Evolutionary conservation across 2,888 invertebrate genomes (phyloP).

Genomic region (Chloromyia formosa): DNA sequence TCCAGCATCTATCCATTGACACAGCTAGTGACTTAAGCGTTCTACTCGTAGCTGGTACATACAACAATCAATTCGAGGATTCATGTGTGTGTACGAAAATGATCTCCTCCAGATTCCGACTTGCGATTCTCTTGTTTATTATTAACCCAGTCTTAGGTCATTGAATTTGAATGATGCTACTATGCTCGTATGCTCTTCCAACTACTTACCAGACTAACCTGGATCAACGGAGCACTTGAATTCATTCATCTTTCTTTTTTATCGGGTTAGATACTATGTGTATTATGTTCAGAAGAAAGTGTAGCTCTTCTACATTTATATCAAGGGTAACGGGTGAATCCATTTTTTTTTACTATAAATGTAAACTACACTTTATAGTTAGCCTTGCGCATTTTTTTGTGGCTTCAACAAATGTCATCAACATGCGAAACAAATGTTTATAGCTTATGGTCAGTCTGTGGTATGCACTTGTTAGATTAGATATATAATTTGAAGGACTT

Average conservation of each 20-base stretch:
- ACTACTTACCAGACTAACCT: not conserved
- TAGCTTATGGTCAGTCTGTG: too few relatives aligned
- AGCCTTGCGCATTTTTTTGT: too few relatives aligned
- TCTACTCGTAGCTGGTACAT: not conserved
- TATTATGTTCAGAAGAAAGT: not conserved
- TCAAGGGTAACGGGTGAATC: not conserved
- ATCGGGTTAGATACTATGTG: not conserved
- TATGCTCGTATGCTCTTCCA: not conserved
- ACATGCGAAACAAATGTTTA: too few relatives aligned
- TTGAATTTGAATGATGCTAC: not conserved
- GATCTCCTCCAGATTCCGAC: not conserved
- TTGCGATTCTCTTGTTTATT: conserved; percentile 10
- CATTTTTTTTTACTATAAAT: not conserved
- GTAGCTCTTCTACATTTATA: not conserved
- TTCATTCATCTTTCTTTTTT: conserved; percentile 6
- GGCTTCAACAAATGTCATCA: too few relatives aligned
- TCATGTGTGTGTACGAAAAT: not conserved
- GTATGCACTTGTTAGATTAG: too few relatives aligned
- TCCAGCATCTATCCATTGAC: not conserved
- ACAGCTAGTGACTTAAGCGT: not conserved
- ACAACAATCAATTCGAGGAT: not conserved
- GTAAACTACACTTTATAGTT: too few relatives aligned
- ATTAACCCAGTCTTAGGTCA: conserved; percentile 17
- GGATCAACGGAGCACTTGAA: not conserved
- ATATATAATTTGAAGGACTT: too few relatives aligned